Evolutionary conservation across 2,888 invertebrate species (phyloP).

Genomic region (Leucania comma): DNA sequence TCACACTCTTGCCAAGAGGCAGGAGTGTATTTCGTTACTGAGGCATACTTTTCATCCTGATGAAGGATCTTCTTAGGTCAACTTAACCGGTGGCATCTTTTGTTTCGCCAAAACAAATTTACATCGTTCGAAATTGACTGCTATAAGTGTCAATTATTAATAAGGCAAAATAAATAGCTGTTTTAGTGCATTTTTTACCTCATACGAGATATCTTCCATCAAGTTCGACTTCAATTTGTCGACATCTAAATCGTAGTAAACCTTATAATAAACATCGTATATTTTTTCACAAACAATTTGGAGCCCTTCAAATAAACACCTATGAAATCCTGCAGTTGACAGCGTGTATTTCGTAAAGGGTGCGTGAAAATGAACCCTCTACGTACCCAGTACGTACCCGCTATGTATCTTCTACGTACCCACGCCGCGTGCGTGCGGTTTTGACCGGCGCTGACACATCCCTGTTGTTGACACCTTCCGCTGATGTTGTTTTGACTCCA

Average conservation of each 20-base stretch:
- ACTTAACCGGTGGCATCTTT: too few species aligned
- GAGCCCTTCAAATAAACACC: conserved; percentile 23
- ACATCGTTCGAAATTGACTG: too few species aligned
- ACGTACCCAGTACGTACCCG: background rate
- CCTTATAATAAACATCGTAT: background rate
- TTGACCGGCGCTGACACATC: conserved; percentile 48
- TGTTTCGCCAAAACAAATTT: too few species aligned
- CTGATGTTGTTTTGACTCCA: conserved; percentile 45
- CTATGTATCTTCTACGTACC: background rate
- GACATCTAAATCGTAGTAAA: background rate
- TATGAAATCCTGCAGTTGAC: conserved; percentile 39
- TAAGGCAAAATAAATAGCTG: too few species aligned
- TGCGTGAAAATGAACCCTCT: conserved; percentile 31
- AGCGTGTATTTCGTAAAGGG: conserved; percentile 37
- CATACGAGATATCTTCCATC: background rate
- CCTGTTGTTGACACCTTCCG: conserved; percentile 49
- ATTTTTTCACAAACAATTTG: conserved; percentile 19
- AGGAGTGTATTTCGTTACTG: too few species aligned
- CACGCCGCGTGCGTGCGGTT: conserved; percentile 52
- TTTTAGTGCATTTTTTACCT: background rate
- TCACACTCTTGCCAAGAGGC: too few species aligned
- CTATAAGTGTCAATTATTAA: background rate
- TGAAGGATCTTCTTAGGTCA: too few species aligned
- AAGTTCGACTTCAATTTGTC: too few species aligned
- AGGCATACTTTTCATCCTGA: too few species aligned